Evolutionary conservation across 2,888 invertebrate species (phyloP).

Genomic region (Bembecia ichneumoniformis): DNA sequence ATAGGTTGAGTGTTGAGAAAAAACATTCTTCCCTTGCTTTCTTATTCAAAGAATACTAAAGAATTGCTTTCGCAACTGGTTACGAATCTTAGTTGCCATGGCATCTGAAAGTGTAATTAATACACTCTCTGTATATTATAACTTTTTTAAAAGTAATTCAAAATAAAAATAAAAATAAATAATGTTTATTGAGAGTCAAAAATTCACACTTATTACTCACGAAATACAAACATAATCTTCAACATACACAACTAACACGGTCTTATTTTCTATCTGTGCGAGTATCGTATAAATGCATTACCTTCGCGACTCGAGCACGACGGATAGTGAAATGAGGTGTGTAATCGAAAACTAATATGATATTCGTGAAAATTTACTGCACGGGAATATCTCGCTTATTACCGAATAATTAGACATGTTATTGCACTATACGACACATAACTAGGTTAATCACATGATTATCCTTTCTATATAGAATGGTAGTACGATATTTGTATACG

Average conservation of each 20-base stretch:
- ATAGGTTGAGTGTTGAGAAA: too few species aligned
- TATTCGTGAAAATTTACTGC: conserved; percentile 1
- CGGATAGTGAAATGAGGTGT: conserved; percentile 8
- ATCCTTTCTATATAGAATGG: too few species aligned
- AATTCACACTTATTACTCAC: not conserved
- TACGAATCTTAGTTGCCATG: too few species aligned
- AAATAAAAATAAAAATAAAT: too few species aligned
- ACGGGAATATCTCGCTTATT: not conserved
- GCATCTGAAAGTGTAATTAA: too few species aligned
- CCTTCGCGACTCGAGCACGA: not conserved
- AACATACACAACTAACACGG: not conserved
- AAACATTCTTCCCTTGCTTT: too few species aligned
- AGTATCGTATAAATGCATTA: not conserved
- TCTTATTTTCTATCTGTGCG: conserved; percentile 23
- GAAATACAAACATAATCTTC: not conserved
- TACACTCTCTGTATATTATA: too few species aligned
- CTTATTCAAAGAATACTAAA: too few species aligned
- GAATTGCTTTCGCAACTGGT: too few species aligned
- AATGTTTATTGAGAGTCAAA: too few species aligned
- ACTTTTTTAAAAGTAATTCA: too few species aligned
- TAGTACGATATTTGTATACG: too few species aligned
- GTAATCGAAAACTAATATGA: conserved; percentile 14
- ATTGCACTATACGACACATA: not conserved
- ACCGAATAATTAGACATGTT: not conserved
- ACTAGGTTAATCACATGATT: not conserved